Conservation (phyloP, 1,140 invertebrate genomes). For the Heliconius hewitsoni region DNA sequence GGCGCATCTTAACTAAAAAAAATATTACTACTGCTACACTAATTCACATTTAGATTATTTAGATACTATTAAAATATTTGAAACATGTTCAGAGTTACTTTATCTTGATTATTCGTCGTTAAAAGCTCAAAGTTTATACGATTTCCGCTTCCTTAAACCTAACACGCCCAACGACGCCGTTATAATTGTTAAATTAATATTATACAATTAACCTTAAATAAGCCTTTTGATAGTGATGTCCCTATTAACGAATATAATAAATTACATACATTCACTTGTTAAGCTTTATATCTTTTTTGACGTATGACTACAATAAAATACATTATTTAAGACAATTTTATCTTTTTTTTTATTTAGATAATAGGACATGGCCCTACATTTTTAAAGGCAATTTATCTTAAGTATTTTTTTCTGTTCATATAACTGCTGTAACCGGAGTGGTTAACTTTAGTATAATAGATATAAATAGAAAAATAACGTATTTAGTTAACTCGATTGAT, state of each 20-base stretch:
- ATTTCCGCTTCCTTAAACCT: too few species aligned
- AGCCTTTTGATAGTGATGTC: background rate
- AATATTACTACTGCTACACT: too few species aligned
- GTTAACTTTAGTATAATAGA: background rate
- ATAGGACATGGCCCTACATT: slow-evolving; percentile 1
- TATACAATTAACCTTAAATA: slow-evolving; percentile 10
- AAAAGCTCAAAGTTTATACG: too few species aligned
- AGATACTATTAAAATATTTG: too few species aligned
- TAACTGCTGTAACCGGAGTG: background rate
- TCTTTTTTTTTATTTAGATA: slow-evolving; percentile 9
- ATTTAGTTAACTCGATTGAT: too few species aligned
- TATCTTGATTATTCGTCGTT: too few species aligned
- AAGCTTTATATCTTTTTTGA: background rate
- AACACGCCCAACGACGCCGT: background rate
- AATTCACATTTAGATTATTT: too few species aligned
- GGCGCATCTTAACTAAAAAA: too few species aligned
- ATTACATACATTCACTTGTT: background rate
- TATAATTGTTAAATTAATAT: slow-evolving; percentile 11
- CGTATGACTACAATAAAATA: background rate
- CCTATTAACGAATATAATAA: background rate
- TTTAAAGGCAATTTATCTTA: background rate
- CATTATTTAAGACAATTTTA: background rate
- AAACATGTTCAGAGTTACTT: too few species aligned
- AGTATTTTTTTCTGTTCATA: background rate
- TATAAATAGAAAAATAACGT: background rate